Evolutionary conservation across 2,113 vertebrate genomes (phyloP), one percentile per base, ranked within the genome.

Genomic region (Chlamydotis undulata): DNA sequence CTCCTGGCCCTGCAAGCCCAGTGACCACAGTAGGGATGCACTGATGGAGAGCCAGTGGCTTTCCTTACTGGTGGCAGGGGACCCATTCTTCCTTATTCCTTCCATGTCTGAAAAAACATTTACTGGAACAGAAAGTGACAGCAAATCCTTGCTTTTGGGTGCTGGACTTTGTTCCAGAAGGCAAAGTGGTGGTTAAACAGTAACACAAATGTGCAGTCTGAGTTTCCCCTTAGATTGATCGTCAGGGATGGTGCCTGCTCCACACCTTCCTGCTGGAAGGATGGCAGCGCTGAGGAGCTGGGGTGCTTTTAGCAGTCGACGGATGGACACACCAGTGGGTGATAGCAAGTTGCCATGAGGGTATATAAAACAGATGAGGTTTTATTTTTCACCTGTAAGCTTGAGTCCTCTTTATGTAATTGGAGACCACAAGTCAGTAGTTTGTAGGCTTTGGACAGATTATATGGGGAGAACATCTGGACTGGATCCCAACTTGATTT

Each of bases 291-390:
- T 33, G 14, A 69, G 60, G 35, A 47, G 10, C 59, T 68, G 65
- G 47, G 49, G 8, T 57, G 55, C 49, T 67, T 9, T 68, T 77
- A 53, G 29, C 53, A 87, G n/a, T n/a, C 1, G 2, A 31, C 0
- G 10, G 49, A 41, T 0, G 1, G 29, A 29, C 39, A 35, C 4
- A 1, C 9, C 12, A 31, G 18, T 39, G 7, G 14, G 41, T 67
- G 41, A 75, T 35, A 63, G 35, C 31, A 74, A 63, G 74, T 61
- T 28, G 35, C 57, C 21, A 8, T 1, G 3, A 28, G 53, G 11
- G 7, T 49, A 5, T 29, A 26, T 67, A 45, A 39, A 77, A 57
- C 15, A 63, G 67, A 23, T 13, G 37, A 64, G 24, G 18, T 61
- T 81, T 81, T 70, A 67, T 24, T 61, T 49, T 21, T 61, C 12